Evolutionary conservation across 2,888 invertebrate species (phyloP).

Genomic region (Alentia gelatinosa): DNA sequence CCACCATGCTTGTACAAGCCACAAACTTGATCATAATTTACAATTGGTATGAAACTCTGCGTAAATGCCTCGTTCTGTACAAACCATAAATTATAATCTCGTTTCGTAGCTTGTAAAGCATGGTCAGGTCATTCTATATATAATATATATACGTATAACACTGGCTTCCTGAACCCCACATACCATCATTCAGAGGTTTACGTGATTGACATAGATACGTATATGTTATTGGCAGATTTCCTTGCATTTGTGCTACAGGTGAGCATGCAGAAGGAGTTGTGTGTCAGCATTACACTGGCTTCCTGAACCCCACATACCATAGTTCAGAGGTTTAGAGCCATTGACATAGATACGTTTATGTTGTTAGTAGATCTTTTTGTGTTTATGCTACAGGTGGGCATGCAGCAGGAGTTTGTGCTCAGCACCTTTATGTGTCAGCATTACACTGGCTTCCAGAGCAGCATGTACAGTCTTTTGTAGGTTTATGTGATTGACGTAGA

Average conservation of each 20-base stretch:
- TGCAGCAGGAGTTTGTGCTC: conserved; percentile 31
- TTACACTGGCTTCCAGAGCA: conserved; percentile 18
- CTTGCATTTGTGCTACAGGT: conserved; percentile 13
- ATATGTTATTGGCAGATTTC: too few relatives aligned
- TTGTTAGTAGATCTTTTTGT: too few relatives aligned
- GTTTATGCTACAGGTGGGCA: conserved; percentile 37
- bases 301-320: not conserved
- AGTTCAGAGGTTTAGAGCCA: conserved; percentile 7
- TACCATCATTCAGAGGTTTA: conserved; percentile 17
- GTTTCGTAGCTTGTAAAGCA: too few relatives aligned
- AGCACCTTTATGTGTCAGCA: not conserved
- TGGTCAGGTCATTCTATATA: too few relatives aligned
- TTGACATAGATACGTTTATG: too few relatives aligned
- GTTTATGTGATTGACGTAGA: not conserved
- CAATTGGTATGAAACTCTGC: too few relatives aligned
- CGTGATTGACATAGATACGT: too few relatives aligned
- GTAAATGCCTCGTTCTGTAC: too few relatives aligned
- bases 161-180: not conserved
- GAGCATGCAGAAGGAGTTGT: conserved; percentile 49
- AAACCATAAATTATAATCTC: too few relatives aligned
- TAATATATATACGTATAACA: not conserved
- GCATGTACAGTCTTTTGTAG: not conserved
- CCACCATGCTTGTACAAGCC: too few relatives aligned
- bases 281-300: conserved; percentile 10
- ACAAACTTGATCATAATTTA: too few relatives aligned